Evolutionary conservation across 2,888 invertebrate genomes (phyloP).

Genomic region (Diploptera punctata): DNA sequence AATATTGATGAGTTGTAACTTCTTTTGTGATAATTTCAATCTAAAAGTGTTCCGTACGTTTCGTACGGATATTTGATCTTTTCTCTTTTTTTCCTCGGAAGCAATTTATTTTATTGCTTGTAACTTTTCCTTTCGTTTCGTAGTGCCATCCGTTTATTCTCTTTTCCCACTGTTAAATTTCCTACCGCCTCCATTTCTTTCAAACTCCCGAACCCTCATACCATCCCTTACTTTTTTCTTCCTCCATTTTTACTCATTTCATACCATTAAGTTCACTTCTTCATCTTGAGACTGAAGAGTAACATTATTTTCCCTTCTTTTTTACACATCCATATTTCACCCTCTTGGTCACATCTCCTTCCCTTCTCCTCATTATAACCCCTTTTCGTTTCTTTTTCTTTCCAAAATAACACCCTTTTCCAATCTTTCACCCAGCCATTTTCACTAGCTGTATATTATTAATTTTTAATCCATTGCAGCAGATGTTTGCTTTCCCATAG

Average conservation of each 20-base stretch:
- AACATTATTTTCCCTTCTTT: slow-evolving; percentile 18
- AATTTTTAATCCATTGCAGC: slow-evolving; percentile 4
- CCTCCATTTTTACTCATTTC: slow-evolving; percentile 9
- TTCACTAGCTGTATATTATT: not conserved
- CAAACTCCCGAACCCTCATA: slow-evolving; percentile 5
- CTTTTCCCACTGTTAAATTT: not conserved
- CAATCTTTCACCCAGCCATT: slow-evolving; percentile 10
- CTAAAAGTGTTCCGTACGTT: not conserved
- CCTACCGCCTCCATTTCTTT: not conserved
- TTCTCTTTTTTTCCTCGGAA: not conserved
- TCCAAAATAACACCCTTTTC: slow-evolving; percentile 19
- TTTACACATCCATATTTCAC: slow-evolving; percentile 20
- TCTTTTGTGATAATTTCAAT: not conserved
- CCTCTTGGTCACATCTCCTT: slow-evolving; percentile 11
- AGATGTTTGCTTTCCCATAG: slow-evolving; percentile 10
- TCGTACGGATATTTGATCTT: not conserved
- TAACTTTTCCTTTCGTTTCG: not conserved
- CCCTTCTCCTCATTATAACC: slow-evolving; percentile 6
- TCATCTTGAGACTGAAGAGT: slow-evolving; percentile 5
- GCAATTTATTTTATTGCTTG: slow-evolving; percentile 24
- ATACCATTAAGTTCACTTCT: slow-evolving; percentile 25
- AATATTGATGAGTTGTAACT: no score
- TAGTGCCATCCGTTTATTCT: slow-evolving; percentile 1
- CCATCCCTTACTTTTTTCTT: not conserved
- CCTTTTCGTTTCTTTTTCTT: slow-evolving; percentile 13